These are phyloP conservation scores for Nemapogon koenigi DNA, from an alignment of 2,888 invertebrate species.

Conservation along the genomic window DNA sequence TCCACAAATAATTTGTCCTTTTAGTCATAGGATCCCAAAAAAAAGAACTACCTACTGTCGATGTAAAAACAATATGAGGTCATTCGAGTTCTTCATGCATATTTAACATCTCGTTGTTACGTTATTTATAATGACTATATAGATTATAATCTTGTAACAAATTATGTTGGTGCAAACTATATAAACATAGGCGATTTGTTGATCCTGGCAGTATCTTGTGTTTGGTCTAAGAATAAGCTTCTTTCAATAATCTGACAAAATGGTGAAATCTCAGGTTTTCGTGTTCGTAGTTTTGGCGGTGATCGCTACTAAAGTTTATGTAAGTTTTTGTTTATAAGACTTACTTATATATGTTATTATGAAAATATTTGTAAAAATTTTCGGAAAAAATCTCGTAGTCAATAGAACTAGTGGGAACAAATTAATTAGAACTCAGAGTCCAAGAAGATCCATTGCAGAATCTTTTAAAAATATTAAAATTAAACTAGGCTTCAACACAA, in stretches of 20 bases:
- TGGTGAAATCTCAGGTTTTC: neutral
- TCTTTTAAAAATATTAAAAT: no score
- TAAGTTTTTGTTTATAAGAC: no score
- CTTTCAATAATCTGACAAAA: neutral
- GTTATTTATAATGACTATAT: conserved; percentile 8
- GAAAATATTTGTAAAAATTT: no score
- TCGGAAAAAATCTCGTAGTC: no score
- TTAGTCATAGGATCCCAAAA: no score
- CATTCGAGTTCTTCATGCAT: conserved; percentile 5
- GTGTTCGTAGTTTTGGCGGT: neutral
- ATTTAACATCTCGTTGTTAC: conserved; percentile 7
- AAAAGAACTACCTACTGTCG: neutral
- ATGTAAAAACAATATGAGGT: conserved; percentile 1
- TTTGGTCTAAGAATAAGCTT: neutral
- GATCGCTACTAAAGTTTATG: conserved; percentile 1
- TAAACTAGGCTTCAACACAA: no score
- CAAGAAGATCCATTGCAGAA: no score
- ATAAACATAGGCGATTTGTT: neutral
- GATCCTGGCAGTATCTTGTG: conserved; percentile 4
- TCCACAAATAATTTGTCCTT: no score
- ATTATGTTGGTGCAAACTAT: conserved; percentile 4
- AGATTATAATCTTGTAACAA: conserved; percentile 5
- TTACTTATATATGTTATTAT: no score
- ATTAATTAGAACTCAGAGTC: no score
- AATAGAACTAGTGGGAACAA: no score